Evolutionary conservation across 2,797 vertebrate species (phyloP).

Genomic region (Hybognathus amarus): DNA sequence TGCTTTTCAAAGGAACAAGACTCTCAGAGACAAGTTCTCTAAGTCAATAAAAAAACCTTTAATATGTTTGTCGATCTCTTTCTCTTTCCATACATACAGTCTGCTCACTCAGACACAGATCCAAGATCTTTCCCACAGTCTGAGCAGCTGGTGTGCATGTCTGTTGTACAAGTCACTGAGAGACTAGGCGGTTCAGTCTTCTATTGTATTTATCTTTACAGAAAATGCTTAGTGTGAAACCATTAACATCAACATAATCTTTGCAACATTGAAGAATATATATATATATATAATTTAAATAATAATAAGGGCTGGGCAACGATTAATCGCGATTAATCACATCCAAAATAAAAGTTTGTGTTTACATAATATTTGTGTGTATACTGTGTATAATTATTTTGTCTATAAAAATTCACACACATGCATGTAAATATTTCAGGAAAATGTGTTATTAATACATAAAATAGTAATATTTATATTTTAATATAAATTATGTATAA

Average conservation of each 20-base stretch:
- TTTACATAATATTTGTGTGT: too few relatives aligned
- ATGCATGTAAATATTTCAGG: too few relatives aligned
- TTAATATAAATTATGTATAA: too few relatives aligned
- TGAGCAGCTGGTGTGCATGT: conserved; percentile 53
- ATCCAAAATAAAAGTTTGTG: too few relatives aligned
- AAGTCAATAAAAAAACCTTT: neutral
- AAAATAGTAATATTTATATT: too few relatives aligned
- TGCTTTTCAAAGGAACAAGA: neutral
- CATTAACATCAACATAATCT: neutral
- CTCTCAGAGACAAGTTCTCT: neutral
- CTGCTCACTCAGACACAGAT: conserved; percentile 2
- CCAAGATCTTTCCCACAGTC: conserved; percentile 39
- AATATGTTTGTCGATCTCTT: neutral
- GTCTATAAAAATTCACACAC: too few relatives aligned
- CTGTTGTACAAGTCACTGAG: conserved; percentile 49
- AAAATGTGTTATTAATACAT: too few relatives aligned
- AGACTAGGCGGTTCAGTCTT: conserved; percentile 32
- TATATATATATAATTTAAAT: too few relatives aligned
- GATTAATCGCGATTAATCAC: too few relatives aligned
- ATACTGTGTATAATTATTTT: too few relatives aligned
- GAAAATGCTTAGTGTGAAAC: conserved; percentile 15
- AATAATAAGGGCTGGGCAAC: too few relatives aligned
- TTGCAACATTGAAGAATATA: neutral
- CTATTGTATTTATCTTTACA: conserved; percentile 14
- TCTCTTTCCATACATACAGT: neutral